Base-by-base conservation (phyloP, 2,888 invertebrate species). In the Hemistola chrysoprasaria region DNA sequence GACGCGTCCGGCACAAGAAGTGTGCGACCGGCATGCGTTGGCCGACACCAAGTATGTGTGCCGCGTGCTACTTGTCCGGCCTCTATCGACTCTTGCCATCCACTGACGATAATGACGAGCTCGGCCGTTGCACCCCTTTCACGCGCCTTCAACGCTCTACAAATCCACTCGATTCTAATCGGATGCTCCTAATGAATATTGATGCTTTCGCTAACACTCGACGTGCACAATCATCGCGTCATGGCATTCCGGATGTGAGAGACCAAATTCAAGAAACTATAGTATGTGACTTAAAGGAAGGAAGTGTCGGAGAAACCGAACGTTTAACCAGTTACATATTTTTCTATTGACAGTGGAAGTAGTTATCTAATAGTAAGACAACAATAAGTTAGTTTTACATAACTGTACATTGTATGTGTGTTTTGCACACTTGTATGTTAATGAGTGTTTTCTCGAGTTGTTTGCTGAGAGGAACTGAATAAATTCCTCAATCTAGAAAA, bases 101-200 rank as follows among this genome's bases (percentile, higher is more conserved):
- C 64, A 60, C 58, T 41, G 50, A 49, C 50, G 56, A 47, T 48
- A 59, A 57, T 71, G 66, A 68, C 71, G 71, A 74, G 71, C 68
- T 71, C 76, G 85, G 84, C 78, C 87, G 68, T 83, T 84, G 84
- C 85, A 85, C 87, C 83, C 82, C 80, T 84, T 85, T 87, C 86
- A 78, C 84, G 80, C 71, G 65, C 58, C 74, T 80, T 75, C 70
- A 78, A 84, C 79, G 87, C 86, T 86, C 87, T 84, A 87, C 76
- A 85, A 85, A 87, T 71, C 72, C 65, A 73, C 72, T 79, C 78
- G 68, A 76, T 77, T 43, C 71, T 77, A 71, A 76, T 77, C 72
- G 65, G 67, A 56, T 65, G 60, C 64, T 64, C 62, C 62, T 74
- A 58, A 78, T 81, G 65, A 72, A 80, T 80, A 81, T 80, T 76